Percentiles rank a stretch among this genome's conserved stretches.
Conservation (phyloP, 2,113 vertebrate genomes). For the Lepisosteus oculatus region DNA sequence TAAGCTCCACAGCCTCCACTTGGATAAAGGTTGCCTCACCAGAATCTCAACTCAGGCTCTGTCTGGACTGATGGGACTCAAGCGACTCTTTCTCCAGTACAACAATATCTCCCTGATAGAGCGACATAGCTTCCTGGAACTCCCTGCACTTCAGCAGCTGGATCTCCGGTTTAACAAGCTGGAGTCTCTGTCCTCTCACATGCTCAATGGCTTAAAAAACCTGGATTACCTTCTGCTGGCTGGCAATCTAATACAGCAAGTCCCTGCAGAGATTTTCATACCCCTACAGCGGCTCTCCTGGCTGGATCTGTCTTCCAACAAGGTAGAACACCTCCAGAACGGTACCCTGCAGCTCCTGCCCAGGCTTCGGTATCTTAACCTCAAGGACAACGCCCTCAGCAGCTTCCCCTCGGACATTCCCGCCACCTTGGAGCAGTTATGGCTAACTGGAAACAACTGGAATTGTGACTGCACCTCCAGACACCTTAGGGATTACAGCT, state of each 20-base stretch:
- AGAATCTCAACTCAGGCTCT: conserved; percentile 73
- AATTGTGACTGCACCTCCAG: conserved; percentile 78
- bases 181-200: conserved; percentile 59
- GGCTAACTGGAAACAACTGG: conserved; percentile 87
- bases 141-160: conserved; percentile 77
- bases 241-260: conserved; percentile 69
- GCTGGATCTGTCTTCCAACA: conserved; percentile 78
- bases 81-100: conserved; percentile 83
- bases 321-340: conserved; percentile 60
- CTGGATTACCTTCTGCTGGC: conserved; percentile 87
- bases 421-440: conserved; percentile 75
- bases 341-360: conserved; percentile 61
- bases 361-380: conserved; percentile 76
- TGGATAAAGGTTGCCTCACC: conserved; percentile 82
- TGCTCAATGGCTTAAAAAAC: conserved; percentile 77
- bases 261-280: conserved; percentile 59
- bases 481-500: conserved; percentile 71
- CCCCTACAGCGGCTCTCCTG: conserved; percentile 69
- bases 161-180: conserved; percentile 84
- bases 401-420: conserved; percentile 62
- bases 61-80: conserved; percentile 73
- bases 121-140: conserved; percentile 74
- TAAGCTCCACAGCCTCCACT: conserved; percentile 88
- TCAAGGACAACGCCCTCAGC: conserved; percentile 75
- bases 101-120: conserved; percentile 75